Conservation (phyloP, 2,888 invertebrate species). For the Physocephala rufipes region DNA sequence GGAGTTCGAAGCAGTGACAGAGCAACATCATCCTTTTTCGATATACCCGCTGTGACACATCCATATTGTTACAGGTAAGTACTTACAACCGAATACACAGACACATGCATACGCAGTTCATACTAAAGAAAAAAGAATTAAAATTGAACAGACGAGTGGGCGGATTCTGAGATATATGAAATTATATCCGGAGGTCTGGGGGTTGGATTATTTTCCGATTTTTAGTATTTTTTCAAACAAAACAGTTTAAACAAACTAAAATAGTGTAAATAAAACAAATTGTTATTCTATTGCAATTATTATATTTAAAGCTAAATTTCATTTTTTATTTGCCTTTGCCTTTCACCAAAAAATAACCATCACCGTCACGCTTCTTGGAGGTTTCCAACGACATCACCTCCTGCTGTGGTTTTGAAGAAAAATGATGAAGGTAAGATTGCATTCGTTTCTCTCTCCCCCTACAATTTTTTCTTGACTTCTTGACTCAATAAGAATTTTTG, state of each 20-base stretch:
- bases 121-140: not conserved
- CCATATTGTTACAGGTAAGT: constrained; percentile 66
- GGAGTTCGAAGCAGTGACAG: constrained; percentile 65
- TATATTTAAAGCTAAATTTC: constrained; percentile 30
- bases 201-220: not conserved
- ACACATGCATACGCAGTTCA: too few species aligned
- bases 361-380: constrained; percentile 44
- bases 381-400: constrained; percentile 61
- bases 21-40: constrained; percentile 65
- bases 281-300: not conserved
- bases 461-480: not conserved
- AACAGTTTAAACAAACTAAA: constrained; percentile 20
- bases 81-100: too few species aligned
- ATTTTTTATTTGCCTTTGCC: constrained; percentile 12
- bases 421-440: constrained; percentile 62
- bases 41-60: constrained; percentile 67
- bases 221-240: constrained; percentile 7
- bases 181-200: not conserved
- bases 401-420: constrained; percentile 63
- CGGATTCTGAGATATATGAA: too few species aligned
- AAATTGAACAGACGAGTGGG: too few species aligned
- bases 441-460: not conserved
- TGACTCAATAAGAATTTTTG: not conserved
- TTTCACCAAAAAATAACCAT: constrained; percentile 19
- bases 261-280: too few species aligned